phyloP scores from a whole-genome alignment of 2,113 vertebrate species.

The Varanus salvator region DNA sequence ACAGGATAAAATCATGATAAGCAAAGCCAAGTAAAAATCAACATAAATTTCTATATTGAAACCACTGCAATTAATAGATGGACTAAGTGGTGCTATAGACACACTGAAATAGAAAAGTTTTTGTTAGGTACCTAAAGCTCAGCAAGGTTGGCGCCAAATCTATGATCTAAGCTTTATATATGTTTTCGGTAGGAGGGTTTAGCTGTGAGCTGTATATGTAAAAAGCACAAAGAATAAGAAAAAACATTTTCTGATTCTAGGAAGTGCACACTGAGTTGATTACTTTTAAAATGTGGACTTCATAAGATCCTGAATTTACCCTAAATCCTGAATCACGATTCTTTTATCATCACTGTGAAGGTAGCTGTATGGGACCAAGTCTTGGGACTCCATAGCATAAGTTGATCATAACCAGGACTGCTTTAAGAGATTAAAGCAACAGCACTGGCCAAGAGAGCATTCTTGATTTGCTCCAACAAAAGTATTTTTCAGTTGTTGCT shows the following conservation, averaged over 20 bases:
- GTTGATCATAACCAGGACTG: neutral
- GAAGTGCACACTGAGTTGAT: neutral
- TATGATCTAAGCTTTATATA: too few relatives aligned
- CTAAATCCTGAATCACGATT: neutral
- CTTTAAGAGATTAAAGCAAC: neutral
- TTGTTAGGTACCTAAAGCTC: too few relatives aligned
- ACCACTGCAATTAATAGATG: too few relatives aligned
- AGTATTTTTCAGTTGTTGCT: slow-evolving; percentile 53
- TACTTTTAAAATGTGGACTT: neutral
- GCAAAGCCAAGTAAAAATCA: too few relatives aligned
- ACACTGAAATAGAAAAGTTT: too few relatives aligned
- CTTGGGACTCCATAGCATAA: neutral
- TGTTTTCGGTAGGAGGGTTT: too few relatives aligned
- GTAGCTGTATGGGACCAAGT: neutral
- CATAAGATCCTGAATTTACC: neutral
- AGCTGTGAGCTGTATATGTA: too few relatives aligned
- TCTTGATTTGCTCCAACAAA: neutral
- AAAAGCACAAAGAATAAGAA: too few relatives aligned
- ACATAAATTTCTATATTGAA: too few relatives aligned
- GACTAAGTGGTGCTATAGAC: too few relatives aligned
- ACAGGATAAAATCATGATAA: too few relatives aligned
- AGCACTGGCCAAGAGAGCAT: neutral
- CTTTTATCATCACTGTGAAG: neutral
- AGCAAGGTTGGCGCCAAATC: too few relatives aligned
- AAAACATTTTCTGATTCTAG: neutral